phyloP scores from a whole-genome alignment of 2,888 invertebrate species.

The Cheilosia impressa region DNA sequence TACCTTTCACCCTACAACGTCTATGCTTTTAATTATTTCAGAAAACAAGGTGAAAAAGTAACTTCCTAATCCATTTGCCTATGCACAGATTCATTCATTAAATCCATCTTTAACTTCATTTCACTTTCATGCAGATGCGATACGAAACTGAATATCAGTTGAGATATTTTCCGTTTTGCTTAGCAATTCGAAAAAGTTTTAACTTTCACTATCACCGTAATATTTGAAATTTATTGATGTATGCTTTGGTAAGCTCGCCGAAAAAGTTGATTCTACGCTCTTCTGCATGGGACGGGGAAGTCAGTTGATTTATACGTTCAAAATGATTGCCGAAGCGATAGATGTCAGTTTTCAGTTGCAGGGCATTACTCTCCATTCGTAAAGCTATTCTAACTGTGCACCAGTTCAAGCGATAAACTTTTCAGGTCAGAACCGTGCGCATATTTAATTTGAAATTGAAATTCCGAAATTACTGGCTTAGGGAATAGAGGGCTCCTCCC shows the following conservation, averaged over 20 bases:
- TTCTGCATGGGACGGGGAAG: slow-evolving; percentile 14
- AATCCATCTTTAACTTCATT: slow-evolving; percentile 46
- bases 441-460: slow-evolving; percentile 31
- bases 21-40: slow-evolving; percentile 55
- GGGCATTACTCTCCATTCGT: background rate
- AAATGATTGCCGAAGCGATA: slow-evolving; percentile 6
- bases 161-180: slow-evolving; percentile 37
- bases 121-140: slow-evolving; percentile 65
- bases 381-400: slow-evolving; percentile 35
- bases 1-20: slow-evolving; percentile 54
- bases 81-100: slow-evolving; percentile 64
- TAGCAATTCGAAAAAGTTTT: slow-evolving; percentile 48
- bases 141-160: background rate
- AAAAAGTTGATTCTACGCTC: background rate
- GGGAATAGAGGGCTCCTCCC: background rate
- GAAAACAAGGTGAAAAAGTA: slow-evolving; percentile 16
- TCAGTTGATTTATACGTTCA: background rate
- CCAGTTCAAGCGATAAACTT: slow-evolving; percentile 47
- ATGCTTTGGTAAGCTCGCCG: slow-evolving; percentile 31
- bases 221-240: slow-evolving; percentile 63
- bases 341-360: background rate
- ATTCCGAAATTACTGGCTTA: slow-evolving; percentile 12
- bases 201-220: slow-evolving; percentile 74
- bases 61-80: slow-evolving; percentile 54
- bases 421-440: slow-evolving; percentile 13